These are phyloP conservation scores for Sphyrna mokarran DNA, from an alignment of 2,113 vertebrate genomes.

Conservation along the genomic window DNA sequence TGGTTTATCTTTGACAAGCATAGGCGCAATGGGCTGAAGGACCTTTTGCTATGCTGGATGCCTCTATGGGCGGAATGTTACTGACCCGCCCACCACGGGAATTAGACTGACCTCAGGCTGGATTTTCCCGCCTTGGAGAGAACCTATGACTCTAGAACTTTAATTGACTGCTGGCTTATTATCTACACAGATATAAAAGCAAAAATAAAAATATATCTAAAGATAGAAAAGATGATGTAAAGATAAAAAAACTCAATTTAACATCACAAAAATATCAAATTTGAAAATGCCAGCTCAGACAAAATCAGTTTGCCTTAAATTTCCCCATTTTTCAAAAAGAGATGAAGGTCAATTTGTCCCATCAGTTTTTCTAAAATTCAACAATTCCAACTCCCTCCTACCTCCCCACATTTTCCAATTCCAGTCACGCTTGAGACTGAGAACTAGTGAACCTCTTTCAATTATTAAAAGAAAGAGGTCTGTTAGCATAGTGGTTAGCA, in stretches of 20 bases:
- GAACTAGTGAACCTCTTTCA: neutral
- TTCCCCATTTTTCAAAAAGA: neutral
- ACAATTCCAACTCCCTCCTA: neutral
- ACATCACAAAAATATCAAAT: neutral
- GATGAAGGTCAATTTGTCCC: neutral
- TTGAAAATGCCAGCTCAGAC: neutral
- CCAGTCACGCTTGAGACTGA: neutral
- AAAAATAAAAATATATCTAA: too few relatives aligned
- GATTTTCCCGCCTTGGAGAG: too few relatives aligned
- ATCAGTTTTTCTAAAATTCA: neutral
- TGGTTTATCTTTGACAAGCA: too few relatives aligned
- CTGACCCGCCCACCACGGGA: too few relatives aligned
- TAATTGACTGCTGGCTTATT: neutral
- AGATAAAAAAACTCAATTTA: neutral
- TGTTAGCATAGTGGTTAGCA: too few relatives aligned
- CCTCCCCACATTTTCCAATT: neutral
- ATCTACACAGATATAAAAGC: neutral
- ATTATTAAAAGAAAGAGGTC: neutral
- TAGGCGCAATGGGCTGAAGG: too few relatives aligned
- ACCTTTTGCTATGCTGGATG: too few relatives aligned
- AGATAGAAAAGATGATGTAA: neutral
- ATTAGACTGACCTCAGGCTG: too few relatives aligned
- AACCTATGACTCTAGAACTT: too few relatives aligned
- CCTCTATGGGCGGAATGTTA: too few relatives aligned
- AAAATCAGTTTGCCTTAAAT: neutral